Conservation (phyloP, 2,797 vertebrate species). For the Distichodus sexfasciatus region DNA sequence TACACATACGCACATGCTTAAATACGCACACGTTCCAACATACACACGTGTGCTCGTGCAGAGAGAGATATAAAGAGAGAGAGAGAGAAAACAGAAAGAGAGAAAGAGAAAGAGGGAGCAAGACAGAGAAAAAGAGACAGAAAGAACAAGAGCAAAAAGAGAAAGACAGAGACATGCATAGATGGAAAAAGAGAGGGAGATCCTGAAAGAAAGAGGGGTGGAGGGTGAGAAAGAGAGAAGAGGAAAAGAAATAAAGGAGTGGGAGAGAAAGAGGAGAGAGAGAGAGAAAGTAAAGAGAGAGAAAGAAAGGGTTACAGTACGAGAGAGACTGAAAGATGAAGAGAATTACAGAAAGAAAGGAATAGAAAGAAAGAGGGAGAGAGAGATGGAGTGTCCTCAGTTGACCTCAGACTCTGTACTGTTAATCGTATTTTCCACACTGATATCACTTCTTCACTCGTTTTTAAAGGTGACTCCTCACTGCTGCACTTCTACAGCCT, state of each 20-base stretch:
- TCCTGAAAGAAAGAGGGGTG: no score
- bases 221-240: not conserved
- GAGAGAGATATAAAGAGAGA: not conserved
- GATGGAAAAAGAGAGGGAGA: not conserved
- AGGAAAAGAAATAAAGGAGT: no score
- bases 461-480: constrained; percentile 56
- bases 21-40: not conserved
- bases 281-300: not conserved
- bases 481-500: constrained; percentile 50
- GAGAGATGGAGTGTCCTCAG: not conserved
- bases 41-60: no score
- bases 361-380: not conserved
- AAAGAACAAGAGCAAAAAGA: not conserved
- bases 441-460: not conserved
- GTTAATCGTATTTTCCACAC: no score
- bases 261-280: not conserved
- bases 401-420: not conserved
- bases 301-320: no score
- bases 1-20: not conserved
- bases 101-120: not conserved
- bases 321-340: not conserved
- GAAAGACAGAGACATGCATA: not conserved
- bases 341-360: not conserved
- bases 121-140: not conserved
- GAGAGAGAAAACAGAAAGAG: not conserved